These are phyloP conservation scores for Chrysolina oricalcia DNA, from an alignment of 2,888 invertebrate genomes.

Conservation along the genomic window DNA sequence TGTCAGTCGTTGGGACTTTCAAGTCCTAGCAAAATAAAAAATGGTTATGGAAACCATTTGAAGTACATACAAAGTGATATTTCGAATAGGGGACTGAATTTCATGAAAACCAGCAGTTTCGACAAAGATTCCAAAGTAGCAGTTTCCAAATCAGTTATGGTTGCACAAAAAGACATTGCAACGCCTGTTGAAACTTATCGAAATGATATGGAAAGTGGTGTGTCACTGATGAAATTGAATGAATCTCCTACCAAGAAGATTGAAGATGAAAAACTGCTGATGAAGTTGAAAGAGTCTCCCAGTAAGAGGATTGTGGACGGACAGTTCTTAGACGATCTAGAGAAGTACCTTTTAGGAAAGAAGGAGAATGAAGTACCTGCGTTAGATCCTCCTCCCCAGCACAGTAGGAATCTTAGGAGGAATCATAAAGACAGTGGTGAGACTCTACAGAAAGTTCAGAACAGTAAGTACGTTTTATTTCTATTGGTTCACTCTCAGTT, in stretches of 20 bases:
- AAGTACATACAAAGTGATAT: slow-evolving; percentile 58
- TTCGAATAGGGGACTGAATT: slow-evolving; percentile 58
- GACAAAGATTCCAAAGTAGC: slow-evolving; percentile 51
- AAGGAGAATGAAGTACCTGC: slow-evolving; percentile 68
- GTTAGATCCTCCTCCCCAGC: slow-evolving; percentile 72
- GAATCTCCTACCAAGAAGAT: slow-evolving; percentile 52
- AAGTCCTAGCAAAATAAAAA: slow-evolving; percentile 35
- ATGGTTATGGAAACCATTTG: slow-evolving; percentile 24
- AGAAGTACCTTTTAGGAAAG: slow-evolving; percentile 74
- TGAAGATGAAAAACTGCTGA: slow-evolving; percentile 37
- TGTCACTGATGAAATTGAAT: slow-evolving; percentile 54
- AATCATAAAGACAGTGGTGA: slow-evolving; percentile 43
- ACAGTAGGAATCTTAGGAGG: slow-evolving; percentile 43
- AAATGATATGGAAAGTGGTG: slow-evolving; percentile 47
- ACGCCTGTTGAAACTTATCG: slow-evolving; percentile 40
- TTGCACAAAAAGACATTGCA: slow-evolving; percentile 55
- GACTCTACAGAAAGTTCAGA: slow-evolving; percentile 68
- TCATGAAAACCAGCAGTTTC: slow-evolving; percentile 48
- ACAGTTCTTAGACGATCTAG: slow-evolving; percentile 78
- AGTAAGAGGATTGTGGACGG: slow-evolving; percentile 49
- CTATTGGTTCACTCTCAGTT: background rate
- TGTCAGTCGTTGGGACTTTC: slow-evolving; percentile 10
- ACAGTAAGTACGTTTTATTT: slow-evolving; percentile 56
- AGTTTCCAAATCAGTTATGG: slow-evolving; percentile 54
- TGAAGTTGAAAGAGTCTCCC: slow-evolving; percentile 55